Conservation (phyloP, 2,888 invertebrate species). For the Tetheella fluctuosa region DNA sequence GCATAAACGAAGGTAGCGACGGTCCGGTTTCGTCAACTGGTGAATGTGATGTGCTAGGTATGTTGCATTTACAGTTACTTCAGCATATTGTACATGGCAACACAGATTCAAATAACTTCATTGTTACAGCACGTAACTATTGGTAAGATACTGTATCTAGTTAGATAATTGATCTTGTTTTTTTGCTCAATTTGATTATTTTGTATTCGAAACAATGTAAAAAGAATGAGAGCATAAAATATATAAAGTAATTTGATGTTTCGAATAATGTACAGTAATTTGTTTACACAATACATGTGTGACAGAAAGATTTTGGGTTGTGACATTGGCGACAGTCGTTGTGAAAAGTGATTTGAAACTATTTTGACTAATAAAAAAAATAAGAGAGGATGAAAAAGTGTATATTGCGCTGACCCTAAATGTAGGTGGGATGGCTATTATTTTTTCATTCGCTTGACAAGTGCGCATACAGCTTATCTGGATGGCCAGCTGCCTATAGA, state of each 20-base stretch:
- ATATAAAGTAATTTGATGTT: not conserved
- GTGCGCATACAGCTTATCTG: too few relatives aligned
- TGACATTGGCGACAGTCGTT: not conserved
- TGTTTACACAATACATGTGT: not conserved
- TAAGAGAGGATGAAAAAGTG: too few relatives aligned
- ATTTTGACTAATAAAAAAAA: too few relatives aligned
- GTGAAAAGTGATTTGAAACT: too few relatives aligned
- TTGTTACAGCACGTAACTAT: not conserved
- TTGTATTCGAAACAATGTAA: not conserved
- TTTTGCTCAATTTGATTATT: slow-evolving; percentile 1
- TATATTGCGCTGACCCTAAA: not conserved
- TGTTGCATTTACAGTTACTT: slow-evolving; percentile 12
- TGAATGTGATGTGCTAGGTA: slow-evolving; percentile 16
- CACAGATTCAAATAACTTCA: not conserved
- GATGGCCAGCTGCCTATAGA: too few relatives aligned
- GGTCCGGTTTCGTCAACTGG: slow-evolving; percentile 1
- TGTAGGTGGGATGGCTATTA: too few relatives aligned
- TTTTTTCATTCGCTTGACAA: too few relatives aligned
- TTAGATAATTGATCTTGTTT: not conserved
- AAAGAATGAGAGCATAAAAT: slow-evolving; percentile 1
- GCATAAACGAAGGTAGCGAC: slow-evolving; percentile 2
- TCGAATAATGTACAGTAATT: not conserved
- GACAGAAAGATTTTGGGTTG: not conserved
- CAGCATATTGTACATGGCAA: not conserved
- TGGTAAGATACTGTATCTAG: too few relatives aligned